Base-by-base conservation (phyloP, 2,888 invertebrate genomes). In the Salpingus planirostris region DNA sequence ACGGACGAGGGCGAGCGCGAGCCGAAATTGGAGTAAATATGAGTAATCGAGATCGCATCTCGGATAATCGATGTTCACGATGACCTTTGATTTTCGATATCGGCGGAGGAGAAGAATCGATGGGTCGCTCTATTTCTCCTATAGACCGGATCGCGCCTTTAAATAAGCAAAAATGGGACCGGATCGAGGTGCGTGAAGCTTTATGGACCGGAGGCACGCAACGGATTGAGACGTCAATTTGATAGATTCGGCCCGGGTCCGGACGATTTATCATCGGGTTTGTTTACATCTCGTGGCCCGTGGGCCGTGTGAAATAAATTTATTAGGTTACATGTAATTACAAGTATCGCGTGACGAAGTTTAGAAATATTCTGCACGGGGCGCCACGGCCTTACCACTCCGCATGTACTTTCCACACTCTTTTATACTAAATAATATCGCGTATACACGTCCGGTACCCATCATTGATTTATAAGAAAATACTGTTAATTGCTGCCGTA, bases 251-350 rank as follows among this genome's bases (percentile, higher is more conserved):
- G 46, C 44, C 47, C 41, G 44, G 49, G 11, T 43, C 40, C 42
- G 30, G 43, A 43, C 54, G 43, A 58, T 59, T 56, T 56, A 59
- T 58, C 57, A 57, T 51, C 43, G 35, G 34, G 34, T 39, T 2
- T 25, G 31, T 35, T 40, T 36, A 40, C 25, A 46, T 48, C 40
- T 45, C 46, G 38, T 43, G 52, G 49, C 42, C 49, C 50, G 52
- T 52, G 50, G 56, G 55, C 52, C 60, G 58, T 57, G 60, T 57
- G 57, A 59, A 57, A 55, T 54, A 55, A 54, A 56, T 56, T 55
- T 56, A 56, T 56, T 54, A 42, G 54, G 50, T 52, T 53, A 52
- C 45, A 44, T 44, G 48, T 52, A 54, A 55, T 56, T 55, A 52
- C 48, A 47, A 46, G 46, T 42, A 54, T 54, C 49, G 55, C 54